A percentile compares a stretch with the other conserved stretches of the same genome.
Evolutionary conservation across 2,888 invertebrate genomes (phyloP).

Genomic region (Arge pagana): DNA sequence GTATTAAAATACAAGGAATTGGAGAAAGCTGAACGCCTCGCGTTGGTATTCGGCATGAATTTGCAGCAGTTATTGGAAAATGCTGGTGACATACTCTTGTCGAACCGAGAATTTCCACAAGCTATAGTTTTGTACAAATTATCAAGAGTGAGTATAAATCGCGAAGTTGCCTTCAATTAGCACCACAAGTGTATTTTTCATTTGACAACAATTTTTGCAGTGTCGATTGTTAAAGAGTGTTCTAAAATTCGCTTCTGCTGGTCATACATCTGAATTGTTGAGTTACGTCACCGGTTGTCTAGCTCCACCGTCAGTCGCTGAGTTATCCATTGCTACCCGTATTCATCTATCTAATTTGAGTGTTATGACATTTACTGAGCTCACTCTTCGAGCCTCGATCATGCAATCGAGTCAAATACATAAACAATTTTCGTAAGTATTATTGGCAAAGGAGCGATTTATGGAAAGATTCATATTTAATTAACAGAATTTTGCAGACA

Average conservation of each 20-base stretch:
- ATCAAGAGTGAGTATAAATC: slow-evolving; percentile 64
- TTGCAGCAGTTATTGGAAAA: slow-evolving; percentile 73
- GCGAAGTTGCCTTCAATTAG: not conserved
- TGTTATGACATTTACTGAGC: slow-evolving; percentile 68
- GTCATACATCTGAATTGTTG: slow-evolving; percentile 66
- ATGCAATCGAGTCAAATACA: slow-evolving; percentile 54
- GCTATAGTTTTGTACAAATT: slow-evolving; percentile 82
- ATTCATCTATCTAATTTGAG: slow-evolving; percentile 70
- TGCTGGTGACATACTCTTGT: slow-evolving; percentile 80
- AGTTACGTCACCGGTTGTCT: slow-evolving; percentile 65
- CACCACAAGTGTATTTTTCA: slow-evolving; percentile 2
- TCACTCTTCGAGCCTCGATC: slow-evolving; percentile 58
- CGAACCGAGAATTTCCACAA: slow-evolving; percentile 73
- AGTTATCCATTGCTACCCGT: slow-evolving; percentile 65
- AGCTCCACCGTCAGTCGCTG: slow-evolving; percentile 60
- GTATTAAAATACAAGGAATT: slow-evolving; percentile 63
- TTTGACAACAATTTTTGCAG: slow-evolving; percentile 45
- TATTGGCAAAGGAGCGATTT: not conserved
- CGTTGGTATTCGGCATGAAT: slow-evolving; percentile 66
- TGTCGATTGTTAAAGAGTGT: slow-evolving; percentile 66
- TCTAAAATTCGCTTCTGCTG: slow-evolving; percentile 66
- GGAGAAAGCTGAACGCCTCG: slow-evolving; percentile 64
- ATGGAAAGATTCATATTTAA: slow-evolving; percentile 1
- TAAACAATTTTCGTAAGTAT: slow-evolving; percentile 62
- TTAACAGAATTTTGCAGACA: slow-evolving; percentile 51